Evolutionary conservation across 92 coral and sea anemone genomes (phyloP).

Genomic region (Palythoa grandis): DNA sequence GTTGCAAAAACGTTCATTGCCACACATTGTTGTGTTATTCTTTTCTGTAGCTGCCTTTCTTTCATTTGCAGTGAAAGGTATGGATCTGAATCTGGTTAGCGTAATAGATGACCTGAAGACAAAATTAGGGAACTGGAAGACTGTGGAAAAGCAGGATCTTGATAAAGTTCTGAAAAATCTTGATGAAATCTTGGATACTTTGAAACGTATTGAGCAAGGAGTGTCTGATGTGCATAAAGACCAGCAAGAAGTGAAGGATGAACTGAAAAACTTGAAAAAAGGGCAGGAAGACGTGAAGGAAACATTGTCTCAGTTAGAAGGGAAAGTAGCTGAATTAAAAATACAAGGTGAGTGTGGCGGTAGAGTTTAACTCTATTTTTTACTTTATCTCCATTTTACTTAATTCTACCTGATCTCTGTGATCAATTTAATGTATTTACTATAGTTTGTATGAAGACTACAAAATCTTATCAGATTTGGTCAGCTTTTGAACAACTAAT

Average conservation of each 20-base stretch:
- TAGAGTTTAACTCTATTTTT: no score
- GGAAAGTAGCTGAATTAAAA: no score
- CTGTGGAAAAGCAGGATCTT: not conserved
- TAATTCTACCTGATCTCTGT: no score
- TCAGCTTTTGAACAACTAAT: no score
- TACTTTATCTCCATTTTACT: no score
- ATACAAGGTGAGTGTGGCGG: no score
- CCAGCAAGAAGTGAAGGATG: not conserved
- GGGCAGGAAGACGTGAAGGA: not conserved
- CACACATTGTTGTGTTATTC: not conserved
- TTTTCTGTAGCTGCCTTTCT: not conserved
- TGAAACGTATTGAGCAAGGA: slow-evolving; percentile 1
- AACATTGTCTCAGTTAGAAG: no score
- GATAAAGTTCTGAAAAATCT: not conserved
- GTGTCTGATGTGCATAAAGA: not conserved
- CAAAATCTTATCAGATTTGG: no score
- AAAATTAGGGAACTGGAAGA: not conserved
- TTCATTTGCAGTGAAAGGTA: not conserved
- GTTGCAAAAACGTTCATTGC: not conserved
- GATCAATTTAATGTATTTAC: no score
- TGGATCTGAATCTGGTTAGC: slow-evolving; percentile 1
- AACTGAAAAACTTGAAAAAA: not conserved
- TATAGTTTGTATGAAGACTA: no score
- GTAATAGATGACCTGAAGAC: not conserved
- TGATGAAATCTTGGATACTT: not conserved